A percentile compares a stretch with the other conserved stretches of the same genome.
Conservation (phyloP, 1,140 invertebrate species). For the Orussus abietinus region DNA sequence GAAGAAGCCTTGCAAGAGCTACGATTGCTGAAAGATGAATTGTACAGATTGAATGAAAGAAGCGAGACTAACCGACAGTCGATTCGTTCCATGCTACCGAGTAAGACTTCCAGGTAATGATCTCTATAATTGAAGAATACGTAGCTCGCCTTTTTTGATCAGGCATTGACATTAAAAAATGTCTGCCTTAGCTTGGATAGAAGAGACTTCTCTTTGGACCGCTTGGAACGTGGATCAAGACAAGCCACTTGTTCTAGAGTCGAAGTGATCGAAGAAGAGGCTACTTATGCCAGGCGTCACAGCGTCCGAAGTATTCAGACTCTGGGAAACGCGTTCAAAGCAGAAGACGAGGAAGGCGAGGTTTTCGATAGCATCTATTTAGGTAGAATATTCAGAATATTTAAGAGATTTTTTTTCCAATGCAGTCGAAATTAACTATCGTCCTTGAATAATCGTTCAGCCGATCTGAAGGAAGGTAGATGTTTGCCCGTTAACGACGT, state of each 20-base stretch:
- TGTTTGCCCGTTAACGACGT: constrained; percentile 25
- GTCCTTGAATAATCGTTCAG: constrained; percentile 31
- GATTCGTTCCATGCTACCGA: constrained; percentile 18
- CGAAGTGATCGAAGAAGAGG: constrained; percentile 36
- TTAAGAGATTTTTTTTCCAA: constrained; percentile 3
- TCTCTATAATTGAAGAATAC: constrained; percentile 1
- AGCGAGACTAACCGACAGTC: too few relatives aligned
- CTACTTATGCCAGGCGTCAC: constrained; percentile 33
- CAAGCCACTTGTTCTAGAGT: constrained; percentile 1
- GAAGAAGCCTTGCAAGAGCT: constrained; percentile 34
- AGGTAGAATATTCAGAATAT: constrained; percentile 21
- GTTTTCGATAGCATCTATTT: constrained; percentile 72
- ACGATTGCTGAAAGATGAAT: constrained; percentile 20
- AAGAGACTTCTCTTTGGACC: constrained; percentile 23
- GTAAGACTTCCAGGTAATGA: constrained; percentile 29
- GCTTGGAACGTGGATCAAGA: neutral
- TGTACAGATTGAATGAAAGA: too few relatives aligned
- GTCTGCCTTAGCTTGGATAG: constrained; percentile 24
- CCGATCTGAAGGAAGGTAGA: constrained; percentile 59
- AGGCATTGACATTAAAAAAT: constrained; percentile 4
- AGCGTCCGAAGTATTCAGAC: constrained; percentile 47
- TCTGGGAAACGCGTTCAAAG: constrained; percentile 61
- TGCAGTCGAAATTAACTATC: too few relatives aligned
- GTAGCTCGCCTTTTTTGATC: too few relatives aligned
- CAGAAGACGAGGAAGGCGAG: constrained; percentile 80